Percentiles rank a stretch among this genome's conserved stretches.
Conservation (phyloP, 1,140 invertebrate species). For the Armadillidium nasatum region DNA sequence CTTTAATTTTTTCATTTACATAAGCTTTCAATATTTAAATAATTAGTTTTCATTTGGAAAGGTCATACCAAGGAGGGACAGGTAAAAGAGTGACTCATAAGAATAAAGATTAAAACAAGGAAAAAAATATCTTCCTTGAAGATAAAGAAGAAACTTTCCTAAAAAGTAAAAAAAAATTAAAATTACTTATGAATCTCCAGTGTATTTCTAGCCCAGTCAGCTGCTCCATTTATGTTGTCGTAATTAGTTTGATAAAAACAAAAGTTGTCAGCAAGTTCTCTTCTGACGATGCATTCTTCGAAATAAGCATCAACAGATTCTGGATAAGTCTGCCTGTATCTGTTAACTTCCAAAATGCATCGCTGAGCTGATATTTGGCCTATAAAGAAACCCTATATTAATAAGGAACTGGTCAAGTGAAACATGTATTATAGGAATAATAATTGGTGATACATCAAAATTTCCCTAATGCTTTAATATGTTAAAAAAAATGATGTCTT, state of each 20-base stretch:
- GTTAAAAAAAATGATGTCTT: too few species aligned
- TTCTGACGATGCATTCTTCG: constrained; percentile 78
- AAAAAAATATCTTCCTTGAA: too few species aligned
- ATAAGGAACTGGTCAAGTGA: background rate
- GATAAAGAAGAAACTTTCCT: background rate
- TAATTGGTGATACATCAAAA: background rate
- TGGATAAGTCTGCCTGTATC: constrained; percentile 53
- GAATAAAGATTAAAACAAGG: too few species aligned
- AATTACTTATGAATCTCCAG: constrained; percentile 66
- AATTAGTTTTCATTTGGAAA: too few species aligned
- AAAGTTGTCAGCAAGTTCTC: constrained; percentile 86
- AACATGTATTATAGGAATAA: too few species aligned
- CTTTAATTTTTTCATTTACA: too few species aligned
- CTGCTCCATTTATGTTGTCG: constrained; percentile 70
- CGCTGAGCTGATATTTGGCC: constrained; percentile 79
- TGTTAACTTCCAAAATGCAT: constrained; percentile 67
- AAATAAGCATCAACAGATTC: constrained; percentile 71
- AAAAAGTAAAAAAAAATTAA: background rate
- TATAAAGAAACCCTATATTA: constrained; percentile 47
- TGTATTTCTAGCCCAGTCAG: constrained; percentile 74
- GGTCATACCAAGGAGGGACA: too few species aligned
- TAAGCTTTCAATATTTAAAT: too few species aligned
- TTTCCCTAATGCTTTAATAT: too few species aligned
- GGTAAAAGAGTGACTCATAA: too few species aligned
- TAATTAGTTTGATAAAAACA: constrained; percentile 77